Evolutionary conservation across 2,888 invertebrate species (phyloP).

Genomic region (Drosophila suboccidentalis): DNA sequence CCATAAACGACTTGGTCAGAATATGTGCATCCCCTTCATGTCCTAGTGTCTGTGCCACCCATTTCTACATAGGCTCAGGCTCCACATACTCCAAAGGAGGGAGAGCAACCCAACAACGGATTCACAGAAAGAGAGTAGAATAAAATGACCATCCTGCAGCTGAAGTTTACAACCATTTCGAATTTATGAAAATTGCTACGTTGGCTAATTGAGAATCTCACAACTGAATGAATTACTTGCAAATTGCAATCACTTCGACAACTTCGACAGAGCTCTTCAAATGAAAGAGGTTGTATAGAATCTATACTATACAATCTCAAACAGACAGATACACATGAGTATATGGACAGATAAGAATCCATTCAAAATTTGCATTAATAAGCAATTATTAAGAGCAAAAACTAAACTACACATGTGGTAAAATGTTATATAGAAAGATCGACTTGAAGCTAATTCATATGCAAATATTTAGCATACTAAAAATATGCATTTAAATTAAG

Average conservation of each 20-base stretch:
- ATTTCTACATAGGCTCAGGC: constrained; percentile 12
- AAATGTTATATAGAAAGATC: no score
- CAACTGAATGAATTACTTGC: constrained; percentile 28
- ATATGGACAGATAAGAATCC: background rate
- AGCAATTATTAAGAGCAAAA: no score
- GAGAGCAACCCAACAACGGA: background rate
- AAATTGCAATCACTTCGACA: background rate
- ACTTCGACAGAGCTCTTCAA: background rate
- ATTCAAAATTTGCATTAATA: no score
- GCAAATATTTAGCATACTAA: no score
- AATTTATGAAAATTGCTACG: constrained; percentile 62
- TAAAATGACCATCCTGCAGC: constrained; percentile 30
- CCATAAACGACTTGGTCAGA: constrained; percentile 65
- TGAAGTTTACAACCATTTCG: constrained; percentile 45
- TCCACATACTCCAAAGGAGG: constrained; percentile 15
- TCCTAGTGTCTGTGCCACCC: background rate
- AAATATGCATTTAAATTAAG: no score
- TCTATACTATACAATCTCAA: background rate
- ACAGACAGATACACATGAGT: background rate
- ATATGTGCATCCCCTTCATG: constrained; percentile 30
- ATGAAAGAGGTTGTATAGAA: background rate
- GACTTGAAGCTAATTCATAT: no score
- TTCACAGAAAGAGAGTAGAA: constrained; percentile 10
- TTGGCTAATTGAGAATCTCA: constrained; percentile 30
- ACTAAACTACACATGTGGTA: no score